Percentiles rank a stretch among this genome's conserved stretches.
These are phyloP conservation scores for Labrus mixtus DNA, from an alignment of 2,113 vertebrate genomes.

Conservation along the genomic window DNA sequence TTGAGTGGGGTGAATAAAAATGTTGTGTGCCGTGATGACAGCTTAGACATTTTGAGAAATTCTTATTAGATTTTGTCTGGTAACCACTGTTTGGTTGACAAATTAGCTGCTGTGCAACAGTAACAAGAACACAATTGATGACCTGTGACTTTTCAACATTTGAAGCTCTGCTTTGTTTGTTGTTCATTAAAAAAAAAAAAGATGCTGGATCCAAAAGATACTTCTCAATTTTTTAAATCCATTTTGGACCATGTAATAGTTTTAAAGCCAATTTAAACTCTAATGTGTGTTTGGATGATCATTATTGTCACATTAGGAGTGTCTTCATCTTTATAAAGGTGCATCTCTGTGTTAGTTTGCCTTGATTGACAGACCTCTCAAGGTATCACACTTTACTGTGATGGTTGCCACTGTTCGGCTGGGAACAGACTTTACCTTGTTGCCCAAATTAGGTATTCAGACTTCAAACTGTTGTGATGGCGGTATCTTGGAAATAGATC, in stretches of 20 bases:
- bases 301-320: slow-evolving; percentile 5
- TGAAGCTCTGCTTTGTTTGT: no score
- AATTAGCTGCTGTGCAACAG: no score
- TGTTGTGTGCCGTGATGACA: no score
- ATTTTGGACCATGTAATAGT: neutral
- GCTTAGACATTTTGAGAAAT: neutral
- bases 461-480: slow-evolving; percentile 6
- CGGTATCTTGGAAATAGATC: slow-evolving; percentile 14
- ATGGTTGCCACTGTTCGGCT: no score
- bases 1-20: no score
- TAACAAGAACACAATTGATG: no score
- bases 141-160: no score
- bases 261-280: neutral
- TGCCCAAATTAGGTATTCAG: slow-evolving; percentile 20
- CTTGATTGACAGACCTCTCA: neutral
- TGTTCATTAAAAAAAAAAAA: no score
- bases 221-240: no score
- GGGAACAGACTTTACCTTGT: no score
- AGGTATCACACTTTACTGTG: neutral
- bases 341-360: neutral
- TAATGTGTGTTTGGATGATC: neutral
- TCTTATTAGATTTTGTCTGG: neutral
- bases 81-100: neutral
- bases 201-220: no score
- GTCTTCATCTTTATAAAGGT: neutral